These are phyloP conservation scores for Sminthurinus aureus DNA, from an alignment of 2,888 invertebrate species.

Conservation along the genomic window DNA sequence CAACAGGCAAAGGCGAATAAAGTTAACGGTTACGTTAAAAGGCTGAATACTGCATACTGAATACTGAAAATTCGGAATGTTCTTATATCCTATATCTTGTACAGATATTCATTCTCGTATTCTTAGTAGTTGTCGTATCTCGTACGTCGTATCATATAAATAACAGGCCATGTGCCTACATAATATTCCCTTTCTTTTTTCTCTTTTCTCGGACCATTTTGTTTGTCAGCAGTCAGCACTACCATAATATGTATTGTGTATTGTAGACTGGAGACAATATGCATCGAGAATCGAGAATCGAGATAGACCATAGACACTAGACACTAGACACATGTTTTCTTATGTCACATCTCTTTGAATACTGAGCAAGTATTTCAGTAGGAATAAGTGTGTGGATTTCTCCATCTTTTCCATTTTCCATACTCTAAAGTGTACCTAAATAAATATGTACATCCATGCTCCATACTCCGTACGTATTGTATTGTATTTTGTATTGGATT, in stretches of 20 bases:
- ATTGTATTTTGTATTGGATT: too few species aligned
- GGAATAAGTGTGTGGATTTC: too few species aligned
- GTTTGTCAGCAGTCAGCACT: background rate
- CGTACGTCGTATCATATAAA: background rate
- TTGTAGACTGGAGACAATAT: background rate
- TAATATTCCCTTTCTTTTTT: background rate
- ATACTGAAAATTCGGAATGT: too few species aligned
- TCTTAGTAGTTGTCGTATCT: too few species aligned
- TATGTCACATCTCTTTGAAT: background rate
- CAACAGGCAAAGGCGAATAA: conserved; percentile 9
- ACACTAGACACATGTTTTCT: background rate
- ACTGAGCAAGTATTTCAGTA: too few species aligned
- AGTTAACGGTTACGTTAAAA: conserved; percentile 6
- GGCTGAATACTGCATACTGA: background rate
- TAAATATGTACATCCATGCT: too few species aligned
- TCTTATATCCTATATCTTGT: too few species aligned
- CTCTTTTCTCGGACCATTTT: conserved; percentile 4
- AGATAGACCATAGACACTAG: background rate
- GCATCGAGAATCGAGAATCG: background rate
- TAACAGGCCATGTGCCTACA: background rate
- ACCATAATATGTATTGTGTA: background rate
- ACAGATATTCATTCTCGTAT: too few species aligned
- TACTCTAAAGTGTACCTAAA: too few species aligned
- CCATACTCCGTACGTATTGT: too few species aligned
- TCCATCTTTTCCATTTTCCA: too few species aligned